Percentiles rank a stretch among this genome's conserved stretches.
phyloP scores from a whole-genome alignment of 2,113 vertebrate genomes.

The Apus apus region DNA sequence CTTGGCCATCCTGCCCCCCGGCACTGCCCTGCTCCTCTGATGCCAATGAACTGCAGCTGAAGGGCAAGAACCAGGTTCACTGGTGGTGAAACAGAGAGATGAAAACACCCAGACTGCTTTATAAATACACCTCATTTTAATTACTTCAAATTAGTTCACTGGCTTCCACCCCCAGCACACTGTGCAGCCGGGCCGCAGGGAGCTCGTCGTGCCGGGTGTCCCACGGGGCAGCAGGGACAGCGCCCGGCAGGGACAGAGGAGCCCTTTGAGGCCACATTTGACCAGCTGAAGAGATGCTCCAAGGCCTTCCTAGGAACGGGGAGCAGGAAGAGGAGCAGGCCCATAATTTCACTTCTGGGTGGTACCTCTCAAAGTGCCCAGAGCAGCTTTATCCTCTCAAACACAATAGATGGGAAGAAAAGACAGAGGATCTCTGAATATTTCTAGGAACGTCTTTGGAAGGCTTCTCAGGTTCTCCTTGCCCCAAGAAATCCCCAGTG shows the following conservation, averaged over 20 bases:
- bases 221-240: not conserved
- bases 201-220: not conserved
- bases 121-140: slow-evolving; percentile 62
- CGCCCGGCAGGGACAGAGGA: not conserved
- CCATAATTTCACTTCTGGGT: not conserved
- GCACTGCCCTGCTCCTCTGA: not conserved
- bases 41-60: accelerated
- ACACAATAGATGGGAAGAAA: not conserved
- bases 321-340: not conserved
- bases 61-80: not conserved
- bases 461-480: not conserved
- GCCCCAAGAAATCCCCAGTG: not conserved
- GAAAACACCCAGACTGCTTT: not conserved
- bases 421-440: not conserved
- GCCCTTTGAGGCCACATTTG: not conserved
- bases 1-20: not conserved
- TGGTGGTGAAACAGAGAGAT: not conserved
- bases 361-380: not conserved
- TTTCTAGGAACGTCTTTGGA: not conserved
- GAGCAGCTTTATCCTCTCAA: slow-evolving; percentile 7
- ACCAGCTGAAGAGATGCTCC: not conserved
- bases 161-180: not conserved
- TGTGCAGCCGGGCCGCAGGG: not conserved
- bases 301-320: accelerated
- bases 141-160: slow-evolving; percentile 25